Percentiles rank a stretch among this genome's conserved stretches.
These are phyloP conservation scores for Antheraea mylitta DNA, from an alignment of 1,140 invertebrate genomes.

Conservation along the genomic window DNA sequence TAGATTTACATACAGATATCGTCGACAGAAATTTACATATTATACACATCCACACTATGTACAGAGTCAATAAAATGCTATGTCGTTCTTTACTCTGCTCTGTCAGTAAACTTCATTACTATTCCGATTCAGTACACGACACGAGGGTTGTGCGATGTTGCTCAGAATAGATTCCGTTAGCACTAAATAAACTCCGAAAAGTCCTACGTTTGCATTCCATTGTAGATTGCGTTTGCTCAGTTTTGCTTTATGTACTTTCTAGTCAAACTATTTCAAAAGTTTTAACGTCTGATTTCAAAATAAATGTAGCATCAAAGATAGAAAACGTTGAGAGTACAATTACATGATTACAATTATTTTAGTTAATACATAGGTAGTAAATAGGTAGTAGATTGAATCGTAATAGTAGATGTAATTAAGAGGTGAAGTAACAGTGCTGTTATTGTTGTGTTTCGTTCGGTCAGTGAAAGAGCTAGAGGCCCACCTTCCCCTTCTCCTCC, in stretches of 20 bases:
- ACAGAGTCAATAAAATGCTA: neutral
- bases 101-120: constrained; percentile 5
- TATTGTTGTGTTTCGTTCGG: too few relatives aligned
- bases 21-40: neutral
- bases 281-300: too few relatives aligned
- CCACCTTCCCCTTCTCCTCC: too few relatives aligned
- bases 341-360: too few relatives aligned
- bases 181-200: neutral
- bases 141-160: neutral
- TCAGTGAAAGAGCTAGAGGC: too few relatives aligned
- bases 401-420: too few relatives aligned
- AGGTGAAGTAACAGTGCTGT: too few relatives aligned
- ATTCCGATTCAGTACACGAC: constrained; percentile 1
- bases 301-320: too few relatives aligned
- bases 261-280: too few relatives aligned
- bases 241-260: neutral
- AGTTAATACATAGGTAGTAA: too few relatives aligned
- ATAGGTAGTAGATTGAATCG: too few relatives aligned
- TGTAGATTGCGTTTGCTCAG: neutral
- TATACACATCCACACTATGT: neutral
- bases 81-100: neutral
- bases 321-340: too few relatives aligned
- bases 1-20: neutral
- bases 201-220: neutral
- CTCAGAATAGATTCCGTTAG: constrained; percentile 6